These are phyloP conservation scores for Brachionus asplanchnoidis DNA, from an alignment of 1,140 invertebrate genomes.

Conservation along the genomic window DNA sequence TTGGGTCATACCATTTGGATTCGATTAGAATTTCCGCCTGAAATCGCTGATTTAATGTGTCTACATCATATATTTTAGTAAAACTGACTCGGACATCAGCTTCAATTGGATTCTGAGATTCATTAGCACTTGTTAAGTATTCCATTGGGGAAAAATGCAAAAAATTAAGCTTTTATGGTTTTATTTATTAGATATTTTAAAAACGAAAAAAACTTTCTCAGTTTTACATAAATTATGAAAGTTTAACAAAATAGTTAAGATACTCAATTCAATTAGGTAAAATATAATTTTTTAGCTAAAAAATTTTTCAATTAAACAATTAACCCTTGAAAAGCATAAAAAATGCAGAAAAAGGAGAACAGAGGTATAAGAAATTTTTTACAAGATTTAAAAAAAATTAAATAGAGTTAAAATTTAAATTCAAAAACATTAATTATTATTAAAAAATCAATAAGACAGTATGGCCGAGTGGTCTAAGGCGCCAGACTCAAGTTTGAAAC, in stretches of 20 bases:
- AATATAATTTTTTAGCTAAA: not conserved
- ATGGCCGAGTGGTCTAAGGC: too few species aligned
- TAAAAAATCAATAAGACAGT: too few species aligned
- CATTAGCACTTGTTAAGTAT: not conserved
- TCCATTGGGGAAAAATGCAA: not conserved
- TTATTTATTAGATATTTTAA: not conserved
- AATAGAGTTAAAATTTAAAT: too few species aligned
- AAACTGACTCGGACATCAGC: not conserved
- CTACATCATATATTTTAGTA: slow-evolving; percentile 5
- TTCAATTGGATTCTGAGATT: not conserved
- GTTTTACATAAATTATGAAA: not conserved
- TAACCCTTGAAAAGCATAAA: not conserved
- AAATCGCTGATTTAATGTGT: slow-evolving; percentile 40
- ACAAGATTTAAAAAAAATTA: too few species aligned
- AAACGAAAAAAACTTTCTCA: not conserved
- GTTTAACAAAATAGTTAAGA: not conserved
- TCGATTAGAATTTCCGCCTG: slow-evolving; percentile 32
- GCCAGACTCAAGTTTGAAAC: too few species aligned
- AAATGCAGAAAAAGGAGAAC: not conserved
- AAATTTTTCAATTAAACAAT: not conserved
- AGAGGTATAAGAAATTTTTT: not conserved
- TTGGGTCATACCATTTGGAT: slow-evolving; percentile 15
- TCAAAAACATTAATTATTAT: too few species aligned
- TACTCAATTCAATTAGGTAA: not conserved
- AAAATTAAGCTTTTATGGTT: not conserved